These are phyloP conservation scores for Nematopogon swammerdamellus DNA, from an alignment of 2,888 invertebrate species.

Conservation along the genomic window DNA sequence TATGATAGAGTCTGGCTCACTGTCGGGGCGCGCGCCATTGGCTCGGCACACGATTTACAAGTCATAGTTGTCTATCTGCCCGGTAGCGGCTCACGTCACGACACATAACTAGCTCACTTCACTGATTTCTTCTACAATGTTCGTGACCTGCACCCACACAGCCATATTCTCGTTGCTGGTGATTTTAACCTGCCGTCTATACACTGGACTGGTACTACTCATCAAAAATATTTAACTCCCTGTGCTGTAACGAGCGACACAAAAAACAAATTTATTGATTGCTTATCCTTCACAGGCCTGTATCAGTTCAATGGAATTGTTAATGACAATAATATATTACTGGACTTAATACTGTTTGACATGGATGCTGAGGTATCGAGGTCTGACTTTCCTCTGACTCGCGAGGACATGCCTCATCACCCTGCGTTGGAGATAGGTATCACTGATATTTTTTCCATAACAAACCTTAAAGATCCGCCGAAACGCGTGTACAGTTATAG, in stretches of 20 bases:
- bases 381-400: background rate
- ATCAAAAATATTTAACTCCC: background rate
- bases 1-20: background rate
- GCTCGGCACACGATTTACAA: background rate
- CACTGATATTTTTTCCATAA: background rate
- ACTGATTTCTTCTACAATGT: background rate
- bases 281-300: background rate
- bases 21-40: background rate
- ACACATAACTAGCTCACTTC: background rate
- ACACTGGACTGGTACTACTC: background rate
- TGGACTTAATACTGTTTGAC: background rate
- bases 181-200: background rate
- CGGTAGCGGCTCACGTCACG: background rate
- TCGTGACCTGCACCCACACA: background rate
- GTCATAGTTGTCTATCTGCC: background rate
- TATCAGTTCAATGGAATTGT: background rate
- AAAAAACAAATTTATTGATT: background rate
- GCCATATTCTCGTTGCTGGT: background rate
- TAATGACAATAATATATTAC: background rate
- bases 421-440: background rate
- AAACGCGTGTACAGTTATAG: background rate
- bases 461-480: background rate
- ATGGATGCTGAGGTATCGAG: background rate
- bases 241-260: background rate
- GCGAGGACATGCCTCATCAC: constrained; percentile 3